Conservation (phyloP, 2,888 invertebrate genomes). For the Cancer borealis region DNA sequence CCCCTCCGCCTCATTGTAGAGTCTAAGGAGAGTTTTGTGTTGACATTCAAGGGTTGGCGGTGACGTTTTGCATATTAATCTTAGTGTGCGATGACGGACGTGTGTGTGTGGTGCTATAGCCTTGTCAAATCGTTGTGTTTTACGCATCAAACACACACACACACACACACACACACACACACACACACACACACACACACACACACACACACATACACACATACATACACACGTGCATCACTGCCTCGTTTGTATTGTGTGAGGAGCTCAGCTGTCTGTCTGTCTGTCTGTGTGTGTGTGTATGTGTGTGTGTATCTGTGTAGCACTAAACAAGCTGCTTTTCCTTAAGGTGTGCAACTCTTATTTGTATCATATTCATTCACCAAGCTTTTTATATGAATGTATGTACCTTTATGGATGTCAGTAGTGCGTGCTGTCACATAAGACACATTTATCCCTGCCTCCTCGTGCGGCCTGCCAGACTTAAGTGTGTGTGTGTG, state of each 20-base stretch:
- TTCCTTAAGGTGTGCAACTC: neutral
- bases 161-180: too few species aligned
- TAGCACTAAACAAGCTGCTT: neutral
- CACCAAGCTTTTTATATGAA: neutral
- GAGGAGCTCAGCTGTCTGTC: neutral
- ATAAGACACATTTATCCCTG: slow-evolving; percentile 25
- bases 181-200: too few species aligned
- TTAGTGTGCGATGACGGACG: neutral
- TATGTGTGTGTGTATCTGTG: too few species aligned
- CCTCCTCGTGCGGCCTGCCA: neutral
- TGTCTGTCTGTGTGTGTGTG: too few species aligned
- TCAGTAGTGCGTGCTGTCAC: slow-evolving; percentile 22
- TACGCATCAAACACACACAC: neutral
- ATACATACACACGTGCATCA: neutral
- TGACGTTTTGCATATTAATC: slow-evolving; percentile 36
- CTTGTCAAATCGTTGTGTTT: slow-evolving; percentile 17
- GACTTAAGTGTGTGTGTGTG: neutral
- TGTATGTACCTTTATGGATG: slow-evolving; percentile 15
- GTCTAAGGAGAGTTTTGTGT: slow-evolving; percentile 11
- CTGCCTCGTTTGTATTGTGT: slow-evolving; percentile 6
- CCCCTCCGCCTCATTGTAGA: neutral
- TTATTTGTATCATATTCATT: neutral
- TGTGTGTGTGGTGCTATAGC: neutral
- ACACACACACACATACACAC: too few species aligned
- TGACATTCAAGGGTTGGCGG: slow-evolving; percentile 36